phyloP scores from a whole-genome alignment of 2,113 vertebrate genomes.

The Psettodes erumei region DNA sequence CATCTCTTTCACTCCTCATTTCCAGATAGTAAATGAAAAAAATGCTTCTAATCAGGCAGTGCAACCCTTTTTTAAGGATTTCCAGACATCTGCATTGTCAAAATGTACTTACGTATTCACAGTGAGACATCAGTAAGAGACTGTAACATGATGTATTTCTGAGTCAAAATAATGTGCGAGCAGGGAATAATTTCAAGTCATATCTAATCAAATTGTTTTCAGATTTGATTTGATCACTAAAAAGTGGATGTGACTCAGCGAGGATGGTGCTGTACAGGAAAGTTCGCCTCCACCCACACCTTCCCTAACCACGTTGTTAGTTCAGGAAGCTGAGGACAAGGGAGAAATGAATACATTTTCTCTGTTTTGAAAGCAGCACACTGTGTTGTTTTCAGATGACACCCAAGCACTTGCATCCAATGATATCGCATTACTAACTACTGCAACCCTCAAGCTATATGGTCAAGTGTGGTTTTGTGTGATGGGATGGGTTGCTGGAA shows the following conservation, averaged over 20 bases:
- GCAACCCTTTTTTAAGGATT: not conserved
- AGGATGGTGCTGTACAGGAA: not conserved
- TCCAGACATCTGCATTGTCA: not conserved
- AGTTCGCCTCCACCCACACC: slow-evolving; percentile 4
- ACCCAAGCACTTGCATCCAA: no score
- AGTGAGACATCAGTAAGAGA: not conserved
- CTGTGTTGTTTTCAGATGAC: not conserved
- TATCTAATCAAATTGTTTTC: slow-evolving; percentile 10
- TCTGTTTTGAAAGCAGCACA: not conserved
- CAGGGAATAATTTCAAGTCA: not conserved
- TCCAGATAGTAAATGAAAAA: not conserved
- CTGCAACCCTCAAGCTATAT: not conserved
- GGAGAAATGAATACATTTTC: not conserved
- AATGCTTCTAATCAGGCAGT: not conserved
- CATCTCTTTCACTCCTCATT: not conserved
- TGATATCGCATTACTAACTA: not conserved
- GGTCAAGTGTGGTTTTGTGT: not conserved
- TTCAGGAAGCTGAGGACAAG: not conserved
- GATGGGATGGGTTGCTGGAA: not conserved
- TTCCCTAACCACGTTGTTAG: not conserved
- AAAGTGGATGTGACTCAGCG: not conserved
- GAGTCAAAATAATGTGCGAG: not conserved
- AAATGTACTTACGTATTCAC: not conserved
- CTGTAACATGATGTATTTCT: not conserved
- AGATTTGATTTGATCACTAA: slow-evolving; percentile 8